These are phyloP conservation scores for Pilophorus perplexus DNA, from an alignment of 2,888 invertebrate species.

Conservation along the genomic window DNA sequence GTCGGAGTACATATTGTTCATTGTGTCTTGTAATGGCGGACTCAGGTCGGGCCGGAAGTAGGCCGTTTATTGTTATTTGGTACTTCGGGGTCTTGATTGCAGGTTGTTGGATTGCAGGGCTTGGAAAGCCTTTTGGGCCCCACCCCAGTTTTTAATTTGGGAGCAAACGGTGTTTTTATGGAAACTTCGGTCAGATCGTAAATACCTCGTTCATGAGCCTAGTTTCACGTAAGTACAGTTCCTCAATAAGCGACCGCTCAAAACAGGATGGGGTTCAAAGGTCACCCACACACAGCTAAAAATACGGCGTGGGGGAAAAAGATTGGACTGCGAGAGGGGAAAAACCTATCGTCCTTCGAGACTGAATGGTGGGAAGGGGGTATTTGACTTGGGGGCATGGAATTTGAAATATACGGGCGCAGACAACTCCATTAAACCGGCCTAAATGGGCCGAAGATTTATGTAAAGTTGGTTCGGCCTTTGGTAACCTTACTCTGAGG, in stretches of 20 bases:
- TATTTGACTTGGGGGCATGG: slow-evolving; percentile 42
- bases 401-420: slow-evolving; percentile 42
- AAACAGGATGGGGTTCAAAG: too few species aligned
- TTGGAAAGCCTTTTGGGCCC: not conserved
- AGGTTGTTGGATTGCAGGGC: slow-evolving; percentile 2
- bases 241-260: too few species aligned
- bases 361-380: too few species aligned
- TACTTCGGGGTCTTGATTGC: slow-evolving; percentile 1
- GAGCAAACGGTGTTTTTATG: too few species aligned
- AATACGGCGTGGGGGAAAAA: too few species aligned
- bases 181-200: too few species aligned
- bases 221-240: too few species aligned
- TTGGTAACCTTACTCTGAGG: slow-evolving; percentile 24
- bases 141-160: too few species aligned
- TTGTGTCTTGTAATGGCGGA: slow-evolving; percentile 27
- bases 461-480: slow-evolving; percentile 21
- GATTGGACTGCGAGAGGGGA: too few species aligned
- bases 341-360: too few species aligned
- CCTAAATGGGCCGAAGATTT: slow-evolving; percentile 42
- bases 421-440: slow-evolving; percentile 44
- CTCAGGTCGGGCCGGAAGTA: slow-evolving; percentile 3
- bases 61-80: slow-evolving; percentile 32
- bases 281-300: too few species aligned
- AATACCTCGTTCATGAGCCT: too few species aligned
- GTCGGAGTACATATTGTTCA: slow-evolving; percentile 35